Evolutionary conservation across 2,888 invertebrate species (phyloP).

Genomic region (Meiosimyza decipiens): DNA sequence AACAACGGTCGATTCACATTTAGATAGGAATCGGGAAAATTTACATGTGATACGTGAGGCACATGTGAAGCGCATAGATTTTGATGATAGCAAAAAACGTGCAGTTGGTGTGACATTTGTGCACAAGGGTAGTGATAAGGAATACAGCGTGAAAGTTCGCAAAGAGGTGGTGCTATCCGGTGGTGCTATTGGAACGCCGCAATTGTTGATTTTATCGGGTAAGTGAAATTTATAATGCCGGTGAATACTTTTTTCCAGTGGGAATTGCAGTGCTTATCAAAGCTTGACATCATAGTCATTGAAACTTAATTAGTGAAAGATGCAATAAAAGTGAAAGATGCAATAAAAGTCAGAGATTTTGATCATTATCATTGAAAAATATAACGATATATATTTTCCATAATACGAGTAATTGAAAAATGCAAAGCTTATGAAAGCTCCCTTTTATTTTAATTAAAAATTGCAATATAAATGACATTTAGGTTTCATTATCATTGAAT

Average conservation of each 20-base stretch:
- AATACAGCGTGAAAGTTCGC: constrained; percentile 69
- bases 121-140: constrained; percentile 70
- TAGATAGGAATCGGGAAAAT: constrained; percentile 71
- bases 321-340: too few relatives aligned
- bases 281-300: too few relatives aligned
- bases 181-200: constrained; percentile 92
- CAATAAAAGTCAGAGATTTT: too few relatives aligned
- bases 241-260: too few relatives aligned
- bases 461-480: too few relatives aligned
- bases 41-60: constrained; percentile 72
- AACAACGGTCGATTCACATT: constrained; percentile 81
- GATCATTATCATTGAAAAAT: too few relatives aligned
- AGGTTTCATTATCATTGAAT: too few relatives aligned
- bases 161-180: constrained; percentile 89
- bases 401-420: neutral
- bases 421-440: neutral
- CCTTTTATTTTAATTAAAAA: too few relatives aligned
- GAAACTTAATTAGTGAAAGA: neutral
- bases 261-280: too few relatives aligned
- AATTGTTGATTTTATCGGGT: constrained; percentile 90
- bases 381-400: too few relatives aligned
- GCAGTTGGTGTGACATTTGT: constrained; percentile 69
- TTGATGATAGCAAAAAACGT: constrained; percentile 68
- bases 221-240: constrained; percentile 46
- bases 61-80: constrained; percentile 71